Conservation (phyloP, 1,140 invertebrate genomes). For the Tribolium madens region DNA sequence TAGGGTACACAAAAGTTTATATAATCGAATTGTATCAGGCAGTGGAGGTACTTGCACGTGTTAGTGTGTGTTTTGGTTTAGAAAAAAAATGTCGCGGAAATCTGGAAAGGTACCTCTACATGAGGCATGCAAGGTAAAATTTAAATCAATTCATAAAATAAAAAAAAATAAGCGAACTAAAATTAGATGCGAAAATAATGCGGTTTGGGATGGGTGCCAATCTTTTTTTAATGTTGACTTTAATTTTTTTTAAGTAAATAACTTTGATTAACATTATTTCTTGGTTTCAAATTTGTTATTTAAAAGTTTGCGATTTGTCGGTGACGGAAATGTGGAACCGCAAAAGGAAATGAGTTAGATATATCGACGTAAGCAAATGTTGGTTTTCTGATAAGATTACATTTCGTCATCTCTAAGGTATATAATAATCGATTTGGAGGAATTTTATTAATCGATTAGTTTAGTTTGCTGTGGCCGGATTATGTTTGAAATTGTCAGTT, state of each 20-base stretch:
- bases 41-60: slow-evolving; percentile 8
- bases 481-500: not conserved
- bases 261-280: not conserved
- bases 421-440: too few species aligned
- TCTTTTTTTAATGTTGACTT: slow-evolving; percentile 16
- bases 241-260: slow-evolving; percentile 3
- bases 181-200: slow-evolving; percentile 35
- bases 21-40: slow-evolving; percentile 28
- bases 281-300: not conserved
- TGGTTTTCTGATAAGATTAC: too few species aligned
- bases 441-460: not conserved
- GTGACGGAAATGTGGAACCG: not conserved
- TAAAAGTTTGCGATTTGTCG: not conserved
- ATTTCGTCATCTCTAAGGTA: too few species aligned
- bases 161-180: slow-evolving; percentile 24
- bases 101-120: slow-evolving; percentile 48
- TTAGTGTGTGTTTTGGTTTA: not conserved
- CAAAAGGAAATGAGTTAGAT: not conserved
- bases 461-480: not conserved
- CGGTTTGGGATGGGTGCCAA: slow-evolving; percentile 42
- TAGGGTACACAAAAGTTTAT: slow-evolving; percentile 11
- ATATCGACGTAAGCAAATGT: not conserved
- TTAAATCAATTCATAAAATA: not conserved
- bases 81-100: slow-evolving; percentile 45
- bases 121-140: slow-evolving; percentile 58